phyloP scores from a whole-genome alignment of 2,113 vertebrate genomes.

The Vulpes vulpes region DNA sequence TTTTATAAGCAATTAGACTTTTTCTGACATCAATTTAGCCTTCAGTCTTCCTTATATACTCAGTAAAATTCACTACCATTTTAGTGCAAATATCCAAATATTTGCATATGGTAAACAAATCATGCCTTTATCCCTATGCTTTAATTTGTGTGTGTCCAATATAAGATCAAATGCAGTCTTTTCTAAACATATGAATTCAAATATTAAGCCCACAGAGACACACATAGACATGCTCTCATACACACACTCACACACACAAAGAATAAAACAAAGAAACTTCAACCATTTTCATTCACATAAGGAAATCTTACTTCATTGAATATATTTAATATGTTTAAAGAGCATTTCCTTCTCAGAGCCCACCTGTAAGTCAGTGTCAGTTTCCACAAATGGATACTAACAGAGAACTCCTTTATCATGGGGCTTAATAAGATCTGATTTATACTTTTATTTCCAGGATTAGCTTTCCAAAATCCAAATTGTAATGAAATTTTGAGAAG shows the following conservation, averaged over 20 bases:
- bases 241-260: too few relatives aligned
- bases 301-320: neutral
- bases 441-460: neutral
- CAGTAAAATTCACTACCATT: neutral
- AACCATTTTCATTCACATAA: neutral
- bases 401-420: neutral
- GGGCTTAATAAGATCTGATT: neutral
- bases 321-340: neutral
- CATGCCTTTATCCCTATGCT: neutral
- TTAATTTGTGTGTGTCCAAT: neutral
- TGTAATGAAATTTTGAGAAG: neutral
- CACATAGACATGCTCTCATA: neutral
- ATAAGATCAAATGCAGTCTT: neutral
- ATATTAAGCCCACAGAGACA: neutral
- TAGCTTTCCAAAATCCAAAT: neutral
- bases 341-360: neutral
- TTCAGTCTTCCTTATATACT: neutral
- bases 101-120: neutral
- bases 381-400: neutral
- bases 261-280: neutral
- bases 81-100: slow-evolving; percentile 9
- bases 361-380: neutral
- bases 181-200: neutral
- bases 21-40: neutral
- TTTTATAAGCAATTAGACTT: neutral